Base-by-base conservation (phyloP, 2,888 invertebrate genomes). In the Stictocephala bisonia region DNA sequence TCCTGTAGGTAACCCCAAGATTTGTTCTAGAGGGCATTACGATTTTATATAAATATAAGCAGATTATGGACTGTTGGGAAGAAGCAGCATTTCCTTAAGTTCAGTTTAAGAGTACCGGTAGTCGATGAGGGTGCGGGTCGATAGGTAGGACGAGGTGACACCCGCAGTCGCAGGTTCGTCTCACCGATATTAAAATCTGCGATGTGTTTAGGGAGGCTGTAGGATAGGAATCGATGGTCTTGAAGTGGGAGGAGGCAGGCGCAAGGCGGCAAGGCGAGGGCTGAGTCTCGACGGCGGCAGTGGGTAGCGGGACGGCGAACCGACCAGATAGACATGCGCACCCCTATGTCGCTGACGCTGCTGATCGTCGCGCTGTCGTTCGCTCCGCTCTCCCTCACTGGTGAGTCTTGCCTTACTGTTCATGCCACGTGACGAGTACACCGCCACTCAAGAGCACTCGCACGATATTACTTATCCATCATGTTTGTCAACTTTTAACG, bases 171-270 rank as follows among this genome's bases (percentile, higher is more conserved):
- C 20, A 9, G 40, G 35, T n/a, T 20, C 60, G 35, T 60, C 40
- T 60, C 60, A 40, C 60, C 27, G 60, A 60, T 60, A 60, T 60
- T 60, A 40, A 60, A 60, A 60, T 60, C 60, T 60, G 60, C 60
- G 40, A 53, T 58, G 40, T 60, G 60, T 60, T 60, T 60, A 60
- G 60, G 40, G 40, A 60, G 60, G 60, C 60, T 60, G 60, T 35
- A 60, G 60, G n/a, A n/a, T 60, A 60, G 60, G 60, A 60, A 60
- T 60, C 60, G 60, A 60, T 60, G 60, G 35, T 60, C 60, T 60
- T 60, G 60, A 60, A 40, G 60, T 31, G 40, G 35, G 40, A 60
- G 56, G 20, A 29, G 56, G 56, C 15, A 31, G 18, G 53, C 53
- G 56, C 56, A 56, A 56, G 56, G 29, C 29, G 29, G 53, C 7